A percentile compares a stretch with the other conserved stretches of the same genome.
Evolutionary conservation across 2,797 vertebrate genomes (phyloP).

Genomic region (Sciaenops ocellatus): DNA sequence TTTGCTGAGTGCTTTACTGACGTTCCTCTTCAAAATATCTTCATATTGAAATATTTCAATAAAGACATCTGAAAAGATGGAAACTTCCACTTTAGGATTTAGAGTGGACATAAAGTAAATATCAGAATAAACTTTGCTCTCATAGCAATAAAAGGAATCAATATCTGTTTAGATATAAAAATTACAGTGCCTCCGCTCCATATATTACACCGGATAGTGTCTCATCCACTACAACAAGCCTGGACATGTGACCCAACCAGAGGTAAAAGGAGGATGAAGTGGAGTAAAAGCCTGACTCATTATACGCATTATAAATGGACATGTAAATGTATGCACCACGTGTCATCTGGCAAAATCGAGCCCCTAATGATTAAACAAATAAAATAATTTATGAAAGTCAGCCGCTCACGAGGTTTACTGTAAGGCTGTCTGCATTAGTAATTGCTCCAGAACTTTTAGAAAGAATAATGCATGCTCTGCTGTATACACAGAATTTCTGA

Average conservation of each 20-base stretch:
- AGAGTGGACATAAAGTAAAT: slow-evolving; percentile 8
- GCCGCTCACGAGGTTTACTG: slow-evolving; percentile 43
- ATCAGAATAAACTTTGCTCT: slow-evolving; percentile 7
- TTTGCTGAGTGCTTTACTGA: slow-evolving; percentile 50
- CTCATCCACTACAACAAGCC: slow-evolving; percentile 12
- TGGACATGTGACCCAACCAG: neutral
- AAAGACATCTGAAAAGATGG: slow-evolving; percentile 23
- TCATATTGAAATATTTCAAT: slow-evolving; percentile 35
- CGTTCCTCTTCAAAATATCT: slow-evolving; percentile 44
- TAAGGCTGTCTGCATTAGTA: slow-evolving; percentile 57
- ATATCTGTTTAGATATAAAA: slow-evolving; percentile 5
- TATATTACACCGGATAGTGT: slow-evolving; percentile 8
- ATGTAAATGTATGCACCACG: slow-evolving; percentile 9
- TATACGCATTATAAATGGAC: slow-evolving; percentile 6
- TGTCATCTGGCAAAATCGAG: slow-evolving; percentile 1
- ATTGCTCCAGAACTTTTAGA: slow-evolving; percentile 60
- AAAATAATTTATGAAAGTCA: slow-evolving; percentile 34
- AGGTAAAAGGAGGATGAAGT: slow-evolving; percentile 11
- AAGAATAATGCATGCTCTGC: slow-evolving; percentile 70
- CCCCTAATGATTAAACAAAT: neutral
- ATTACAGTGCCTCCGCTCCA: neutral
- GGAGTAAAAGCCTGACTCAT: slow-evolving; percentile 26
- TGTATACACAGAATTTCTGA: slow-evolving; percentile 63
- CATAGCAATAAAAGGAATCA: slow-evolving; percentile 4
- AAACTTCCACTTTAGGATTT: neutral